A percentile compares a stretch with the other conserved stretches of the same genome.
Evolutionary conservation across 2,113 vertebrate genomes (phyloP).

Genomic region (Otis tarda): DNA sequence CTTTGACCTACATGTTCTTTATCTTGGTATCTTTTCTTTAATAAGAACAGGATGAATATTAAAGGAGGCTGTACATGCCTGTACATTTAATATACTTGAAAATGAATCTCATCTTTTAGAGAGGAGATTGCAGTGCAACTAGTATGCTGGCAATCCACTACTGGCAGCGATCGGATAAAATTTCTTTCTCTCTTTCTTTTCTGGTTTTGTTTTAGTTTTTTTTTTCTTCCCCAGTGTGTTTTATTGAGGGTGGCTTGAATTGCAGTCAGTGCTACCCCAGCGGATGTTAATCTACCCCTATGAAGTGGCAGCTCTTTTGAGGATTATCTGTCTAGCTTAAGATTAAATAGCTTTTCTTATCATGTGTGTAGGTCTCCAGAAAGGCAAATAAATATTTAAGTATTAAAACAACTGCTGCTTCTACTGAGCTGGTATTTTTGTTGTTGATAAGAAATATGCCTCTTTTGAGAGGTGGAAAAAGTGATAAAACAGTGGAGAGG

Average conservation of each 20-base stretch:
- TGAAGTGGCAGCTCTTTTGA: not conserved
- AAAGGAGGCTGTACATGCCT: not conserved
- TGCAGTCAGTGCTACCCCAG: not conserved
- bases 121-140: not conserved
- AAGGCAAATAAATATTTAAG: slow-evolving; percentile 53
- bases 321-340: not conserved
- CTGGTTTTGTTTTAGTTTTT: not conserved
- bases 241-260: slow-evolving; percentile 3
- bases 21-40: not conserved
- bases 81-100: not conserved
- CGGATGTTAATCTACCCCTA: slow-evolving; percentile 17
- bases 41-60: not conserved
- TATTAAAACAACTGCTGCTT: slow-evolving; percentile 41
- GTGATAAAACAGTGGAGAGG: slow-evolving; percentile 8
- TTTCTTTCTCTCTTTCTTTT: not conserved
- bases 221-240: not conserved
- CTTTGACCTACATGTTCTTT: slow-evolving; percentile 36
- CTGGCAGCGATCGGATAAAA: not conserved
- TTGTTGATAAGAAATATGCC: slow-evolving; percentile 41
- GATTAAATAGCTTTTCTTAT: slow-evolving; percentile 53
- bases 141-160: not conserved
- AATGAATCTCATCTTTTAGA: not conserved
- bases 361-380: not conserved
- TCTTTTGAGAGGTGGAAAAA: slow-evolving; percentile 11
- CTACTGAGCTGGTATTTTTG: slow-evolving; percentile 15